Evolutionary conservation across 2,888 invertebrate genomes (phyloP).

Genomic region (Calameuta idolon): DNA sequence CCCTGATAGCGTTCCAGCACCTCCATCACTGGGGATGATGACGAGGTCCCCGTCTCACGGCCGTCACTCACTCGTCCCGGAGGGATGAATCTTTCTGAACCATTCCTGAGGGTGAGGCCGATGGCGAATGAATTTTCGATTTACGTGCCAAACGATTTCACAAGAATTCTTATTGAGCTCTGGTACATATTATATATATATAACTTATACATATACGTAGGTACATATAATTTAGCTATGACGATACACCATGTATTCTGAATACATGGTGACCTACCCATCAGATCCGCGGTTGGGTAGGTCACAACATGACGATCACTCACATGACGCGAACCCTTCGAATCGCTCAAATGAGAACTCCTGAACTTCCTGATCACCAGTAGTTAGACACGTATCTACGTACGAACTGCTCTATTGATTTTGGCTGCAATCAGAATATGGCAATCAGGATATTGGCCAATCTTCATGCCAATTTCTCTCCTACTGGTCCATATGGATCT

Average conservation of each 20-base stretch:
- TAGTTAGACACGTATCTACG: neutral
- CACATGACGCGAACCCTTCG: neutral
- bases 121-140: neutral
- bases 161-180: neutral
- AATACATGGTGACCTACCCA: neutral
- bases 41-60: neutral
- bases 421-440: constrained; percentile 33
- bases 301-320: neutral
- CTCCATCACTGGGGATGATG: neutral
- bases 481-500: neutral
- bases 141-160: too few relatives aligned
- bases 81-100: neutral
- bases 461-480: neutral
- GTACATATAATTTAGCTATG: neutral
- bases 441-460: constrained; percentile 18
- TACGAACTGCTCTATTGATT: constrained; percentile 34
- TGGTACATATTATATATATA: neutral
- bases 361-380: neutral
- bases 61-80: neutral
- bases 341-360: neutral
- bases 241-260: neutral
- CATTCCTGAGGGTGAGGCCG: neutral
- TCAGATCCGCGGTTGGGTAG: neutral
- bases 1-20: neutral
- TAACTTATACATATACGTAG: neutral